These are phyloP conservation scores for Pica pica DNA, from an alignment of 2,113 vertebrate genomes.

Conservation along the genomic window DNA sequence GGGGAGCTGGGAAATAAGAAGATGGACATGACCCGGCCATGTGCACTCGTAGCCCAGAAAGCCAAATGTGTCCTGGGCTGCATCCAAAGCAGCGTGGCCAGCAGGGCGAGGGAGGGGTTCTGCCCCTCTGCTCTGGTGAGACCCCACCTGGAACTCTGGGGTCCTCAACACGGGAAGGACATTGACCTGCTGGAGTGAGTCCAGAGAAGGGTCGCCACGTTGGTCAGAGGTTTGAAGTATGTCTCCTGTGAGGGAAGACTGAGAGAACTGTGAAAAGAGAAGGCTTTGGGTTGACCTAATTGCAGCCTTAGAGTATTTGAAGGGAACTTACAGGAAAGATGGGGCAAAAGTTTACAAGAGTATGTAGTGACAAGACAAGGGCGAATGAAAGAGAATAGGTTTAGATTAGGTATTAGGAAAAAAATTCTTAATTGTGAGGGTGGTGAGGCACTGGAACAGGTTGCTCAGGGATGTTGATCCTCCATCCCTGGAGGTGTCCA, in stretches of 20 bases:
- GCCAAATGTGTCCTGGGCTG: background rate
- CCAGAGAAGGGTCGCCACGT: background rate
- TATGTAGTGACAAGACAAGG: background rate
- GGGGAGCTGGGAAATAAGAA: background rate
- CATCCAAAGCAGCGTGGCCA: background rate
- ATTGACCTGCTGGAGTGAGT: background rate
- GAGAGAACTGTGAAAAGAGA: background rate
- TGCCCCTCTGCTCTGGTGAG: background rate
- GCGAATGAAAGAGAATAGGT: background rate
- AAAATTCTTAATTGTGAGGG: background rate
- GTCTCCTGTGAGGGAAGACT: background rate
- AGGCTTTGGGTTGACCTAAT: background rate
- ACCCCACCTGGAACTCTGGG: background rate
- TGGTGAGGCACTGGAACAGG: background rate
- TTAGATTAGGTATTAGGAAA: background rate
- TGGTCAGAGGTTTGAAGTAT: background rate
- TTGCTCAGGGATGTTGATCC: background rate
- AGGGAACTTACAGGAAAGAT: background rate
- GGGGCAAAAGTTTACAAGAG: background rate
- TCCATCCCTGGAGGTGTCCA: background rate
- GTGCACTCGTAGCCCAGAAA: background rate
- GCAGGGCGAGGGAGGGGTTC: background rate
- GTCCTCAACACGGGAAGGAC: background rate
- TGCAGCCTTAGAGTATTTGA: background rate
- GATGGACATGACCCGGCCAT: background rate